Evolutionary conservation across 1,140 invertebrate genomes (phyloP), one percentile per base, ranked within the genome.

Genomic region (Zaprionus ornatus): DNA sequence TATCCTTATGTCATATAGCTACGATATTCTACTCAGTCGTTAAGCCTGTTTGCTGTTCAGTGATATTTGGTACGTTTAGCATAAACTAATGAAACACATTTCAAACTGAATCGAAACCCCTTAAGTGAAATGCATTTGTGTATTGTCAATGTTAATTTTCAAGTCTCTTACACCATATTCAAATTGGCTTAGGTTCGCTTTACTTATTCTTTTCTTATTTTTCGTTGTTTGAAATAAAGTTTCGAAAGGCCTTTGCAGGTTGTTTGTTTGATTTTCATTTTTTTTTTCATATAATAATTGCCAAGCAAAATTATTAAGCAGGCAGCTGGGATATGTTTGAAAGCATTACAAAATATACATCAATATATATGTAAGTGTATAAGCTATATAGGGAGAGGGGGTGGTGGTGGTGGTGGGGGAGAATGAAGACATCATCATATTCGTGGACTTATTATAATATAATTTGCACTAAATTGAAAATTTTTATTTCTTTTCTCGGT

Each of bases 381-480:
- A 63, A 63, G 56, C 25, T 52, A 69, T 32, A 55, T 32, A 19
- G 32, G 32, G 6, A 42, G 9, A 9, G 0, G 29, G 7, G 29
- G 29, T 52, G 54, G 68, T 10, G 55, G 68, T 10, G 55, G 59
- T 77, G 63, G 54, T 42, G 67, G 79, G 64, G 73, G 61, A 23
- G 32, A 23, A 54, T 65, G 17, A 63, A 72, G 54, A 79, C 54
- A 75, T 45, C 37, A 40, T 40, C 12, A 13, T 82, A 82, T 70
- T 62, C 59, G 56, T 67, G 62, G 21, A 79, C 35, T 76, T 69
- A 80, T 29, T 21, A 21, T 84, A 74, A 85, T 62, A 79, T 65
- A 72, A 86, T 86, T 86, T 86, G 83, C 82, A 86, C 83, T 87
- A 86, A 86, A 87, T 77, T 61, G 71, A 82, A 82, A 82, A 77